Conservation (phyloP, 2,888 invertebrate species). For the Heliconius ismenius region DNA sequence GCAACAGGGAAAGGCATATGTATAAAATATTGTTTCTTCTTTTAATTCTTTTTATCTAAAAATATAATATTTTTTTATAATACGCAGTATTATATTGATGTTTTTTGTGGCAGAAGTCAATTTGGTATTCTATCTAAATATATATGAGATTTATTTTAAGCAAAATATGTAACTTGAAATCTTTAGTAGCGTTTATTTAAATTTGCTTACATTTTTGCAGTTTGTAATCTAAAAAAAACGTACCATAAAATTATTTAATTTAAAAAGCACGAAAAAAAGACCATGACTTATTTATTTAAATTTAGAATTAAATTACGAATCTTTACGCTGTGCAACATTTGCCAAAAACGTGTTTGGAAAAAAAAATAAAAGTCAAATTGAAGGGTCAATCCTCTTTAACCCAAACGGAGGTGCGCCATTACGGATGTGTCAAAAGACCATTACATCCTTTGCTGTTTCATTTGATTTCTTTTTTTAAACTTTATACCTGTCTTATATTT, state of each 20-base stretch:
- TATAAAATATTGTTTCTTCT: not conserved
- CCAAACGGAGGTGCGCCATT: conserved; percentile 39
- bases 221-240: not conserved
- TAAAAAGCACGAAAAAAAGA: not conserved
- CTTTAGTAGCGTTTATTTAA: not conserved
- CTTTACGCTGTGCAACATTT: conserved; percentile 35
- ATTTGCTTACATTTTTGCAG: not conserved
- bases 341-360: conserved; percentile 38
- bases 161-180: too few species aligned
- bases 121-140: too few species aligned
- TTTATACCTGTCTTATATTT: not conserved
- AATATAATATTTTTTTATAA: not conserved
- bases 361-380: conserved; percentile 38
- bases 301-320: conserved; percentile 35
- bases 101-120: too few species aligned
- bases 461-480: conserved; percentile 11
- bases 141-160: too few species aligned
- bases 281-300: conserved; percentile 2
- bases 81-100: not conserved
- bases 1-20: conserved; percentile 13
- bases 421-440: conserved; percentile 36
- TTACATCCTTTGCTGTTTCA: conserved; percentile 28
- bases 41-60: not conserved
- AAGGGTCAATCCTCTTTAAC: conserved; percentile 44
- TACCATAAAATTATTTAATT: not conserved